Evolutionary conservation across 1,140 invertebrate genomes (phyloP).

Genomic region (Ctenoplectra terminalis): DNA sequence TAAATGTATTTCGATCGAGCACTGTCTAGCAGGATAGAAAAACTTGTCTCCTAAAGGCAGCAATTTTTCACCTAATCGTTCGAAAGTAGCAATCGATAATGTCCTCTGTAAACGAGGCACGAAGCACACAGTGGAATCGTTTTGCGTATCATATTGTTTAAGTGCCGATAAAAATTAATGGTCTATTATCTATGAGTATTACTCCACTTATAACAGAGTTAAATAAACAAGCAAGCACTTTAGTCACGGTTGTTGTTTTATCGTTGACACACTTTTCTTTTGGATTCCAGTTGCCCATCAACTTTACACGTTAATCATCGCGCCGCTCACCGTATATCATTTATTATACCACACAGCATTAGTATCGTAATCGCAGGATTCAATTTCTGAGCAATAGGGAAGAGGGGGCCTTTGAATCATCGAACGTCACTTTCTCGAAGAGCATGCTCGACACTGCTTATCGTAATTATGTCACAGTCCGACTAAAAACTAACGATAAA

Average conservation of each 20-base stretch:
- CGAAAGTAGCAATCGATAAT: constrained; percentile 2
- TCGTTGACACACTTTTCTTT: constrained; percentile 39
- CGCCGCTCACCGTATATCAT: neutral
- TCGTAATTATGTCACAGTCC: constrained; percentile 44
- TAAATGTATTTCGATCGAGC: no score
- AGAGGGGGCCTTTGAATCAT: constrained; percentile 17
- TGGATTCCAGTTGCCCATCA: constrained; percentile 10
- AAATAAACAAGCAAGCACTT: constrained; percentile 49
- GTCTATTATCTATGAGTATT: constrained; percentile 53
- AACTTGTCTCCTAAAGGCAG: neutral
- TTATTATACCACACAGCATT: neutral
- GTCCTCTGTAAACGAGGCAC: constrained; percentile 12
- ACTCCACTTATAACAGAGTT: constrained; percentile 49
- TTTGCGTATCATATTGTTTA: constrained; percentile 38
- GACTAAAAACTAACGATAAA: constrained; percentile 23
- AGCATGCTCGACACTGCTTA: constrained; percentile 21
- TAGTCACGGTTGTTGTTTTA: constrained; percentile 45
- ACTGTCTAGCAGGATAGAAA: no score
- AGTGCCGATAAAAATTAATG: constrained; percentile 62
- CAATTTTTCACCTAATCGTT: neutral
- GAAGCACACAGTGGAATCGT: constrained; percentile 22
- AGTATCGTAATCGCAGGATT: constrained; percentile 16
- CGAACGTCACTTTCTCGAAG: constrained; percentile 15
- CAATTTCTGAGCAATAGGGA: constrained; percentile 2
- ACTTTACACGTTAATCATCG: constrained; percentile 21